These are phyloP conservation scores for Lottia gigantea DNA, from an alignment of 2,888 invertebrate genomes.

Conservation along the genomic window DNA sequence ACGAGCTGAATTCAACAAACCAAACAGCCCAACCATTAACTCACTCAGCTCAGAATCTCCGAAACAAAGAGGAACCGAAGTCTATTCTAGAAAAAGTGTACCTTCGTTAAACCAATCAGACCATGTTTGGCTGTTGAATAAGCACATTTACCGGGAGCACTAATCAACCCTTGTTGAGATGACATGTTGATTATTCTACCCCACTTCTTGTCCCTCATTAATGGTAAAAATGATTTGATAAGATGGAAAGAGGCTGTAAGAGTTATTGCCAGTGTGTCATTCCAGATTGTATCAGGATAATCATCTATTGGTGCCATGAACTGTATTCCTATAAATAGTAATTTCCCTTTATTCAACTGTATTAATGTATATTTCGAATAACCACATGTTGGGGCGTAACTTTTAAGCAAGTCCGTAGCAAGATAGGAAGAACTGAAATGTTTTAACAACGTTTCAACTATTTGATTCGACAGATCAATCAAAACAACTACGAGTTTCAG, in stretches of 20 bases:
- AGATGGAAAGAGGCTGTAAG: slow-evolving; percentile 51
- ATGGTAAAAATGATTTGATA: slow-evolving; percentile 42
- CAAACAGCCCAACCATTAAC: not conserved
- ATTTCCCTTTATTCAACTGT: no score
- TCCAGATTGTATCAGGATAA: slow-evolving; percentile 58
- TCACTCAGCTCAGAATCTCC: no score
- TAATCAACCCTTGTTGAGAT: slow-evolving; percentile 49
- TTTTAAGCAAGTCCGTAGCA: no score
- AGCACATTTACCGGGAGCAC: slow-evolving; percentile 41
- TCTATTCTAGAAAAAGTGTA: slow-evolving; percentile 14
- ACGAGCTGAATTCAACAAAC: no score
- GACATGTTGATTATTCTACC: slow-evolving; percentile 55
- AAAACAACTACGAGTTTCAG: no score
- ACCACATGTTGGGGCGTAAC: no score
- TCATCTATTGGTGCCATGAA: slow-evolving; percentile 44
- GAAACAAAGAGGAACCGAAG: no score
- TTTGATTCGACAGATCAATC: no score
- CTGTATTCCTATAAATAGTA: slow-evolving; percentile 41
- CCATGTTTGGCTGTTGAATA: slow-evolving; percentile 48
- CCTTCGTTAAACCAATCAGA: slow-evolving; percentile 48
- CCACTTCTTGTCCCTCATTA: slow-evolving; percentile 42
- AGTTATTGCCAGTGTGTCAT: slow-evolving; percentile 47
- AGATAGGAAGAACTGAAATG: no score
- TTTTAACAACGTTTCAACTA: no score
- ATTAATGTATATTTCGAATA: no score